Base-by-base conservation (phyloP, 2,888 invertebrate species). In the Cantharis nigra region DNA sequence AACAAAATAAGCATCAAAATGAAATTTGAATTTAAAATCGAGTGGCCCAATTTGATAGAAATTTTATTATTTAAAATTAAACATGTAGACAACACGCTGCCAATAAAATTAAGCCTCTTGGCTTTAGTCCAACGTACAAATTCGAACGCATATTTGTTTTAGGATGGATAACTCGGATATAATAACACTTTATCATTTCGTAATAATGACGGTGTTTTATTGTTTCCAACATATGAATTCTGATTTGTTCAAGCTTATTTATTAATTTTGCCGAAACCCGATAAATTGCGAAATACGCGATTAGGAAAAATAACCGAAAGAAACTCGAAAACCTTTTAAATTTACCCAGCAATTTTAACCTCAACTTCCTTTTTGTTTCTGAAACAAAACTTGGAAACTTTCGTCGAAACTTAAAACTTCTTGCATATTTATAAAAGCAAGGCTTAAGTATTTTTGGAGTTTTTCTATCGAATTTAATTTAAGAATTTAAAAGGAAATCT, bases 91-190 rank as follows among this genome's bases (percentile, higher is more conserved):
- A 74, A 70, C 70, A 72, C 33, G 16, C 14, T 69, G 69, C 18
- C 74, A 74, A 70, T 70, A 62, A 70, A 28, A 16, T 9, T 63
- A 20, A 64, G 62, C 26, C 63, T 62, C 18, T 62, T 74, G 74
- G 74, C 74, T 30, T 49, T 63, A 16, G 28, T 70, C 74, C 74
- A 74, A 13, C 20, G 69, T 70, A 13, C 23, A 13, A 14, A 30
- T 69, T 74, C 63, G 74, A 74, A 74, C 69, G 69, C 69, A 74
- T 74, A 74, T 74, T 74, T 74, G 63, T 28, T 70, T 74, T 63
- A 26, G 74, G 70, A 74, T 74, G 70, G 69, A 74, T 74, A 69
- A 62, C 74, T 20, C 73, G 70, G 74, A 74, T 70, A 74, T 74
- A 69, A 74, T 70, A 74, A 70, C 74, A 70, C 69, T 74, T 70